Conservation (phyloP, 2,113 vertebrate genomes). For the Terrapene triunguis region DNA sequence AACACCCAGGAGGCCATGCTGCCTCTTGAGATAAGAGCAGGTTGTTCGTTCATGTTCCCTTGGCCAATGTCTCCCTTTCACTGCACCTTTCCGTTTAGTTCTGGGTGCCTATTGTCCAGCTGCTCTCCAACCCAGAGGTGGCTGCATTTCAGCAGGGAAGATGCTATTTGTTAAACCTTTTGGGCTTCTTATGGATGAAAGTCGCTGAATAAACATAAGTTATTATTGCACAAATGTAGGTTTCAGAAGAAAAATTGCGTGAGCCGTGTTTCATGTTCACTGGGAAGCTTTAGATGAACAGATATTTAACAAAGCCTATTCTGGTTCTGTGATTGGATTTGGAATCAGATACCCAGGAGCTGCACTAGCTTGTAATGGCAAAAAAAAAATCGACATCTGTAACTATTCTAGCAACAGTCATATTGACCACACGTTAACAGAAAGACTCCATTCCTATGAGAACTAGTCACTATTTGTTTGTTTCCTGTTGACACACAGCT, state of each 20-base stretch:
- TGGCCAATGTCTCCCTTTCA: neutral
- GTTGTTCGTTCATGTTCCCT: neutral
- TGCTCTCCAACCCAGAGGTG: neutral
- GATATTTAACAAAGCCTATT: neutral
- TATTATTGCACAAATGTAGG: neutral
- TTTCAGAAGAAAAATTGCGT: neutral
- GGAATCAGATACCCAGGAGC: constrained; percentile 5
- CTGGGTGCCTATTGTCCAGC: neutral
- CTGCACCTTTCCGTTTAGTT: neutral
- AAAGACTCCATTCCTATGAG: neutral
- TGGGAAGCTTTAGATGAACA: neutral
- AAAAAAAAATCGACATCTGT: constrained; percentile 39
- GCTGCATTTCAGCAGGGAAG: neutral
- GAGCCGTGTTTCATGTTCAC: fast-evolving
- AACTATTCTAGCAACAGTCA: constrained; percentile 17
- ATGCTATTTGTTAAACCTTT: neutral
- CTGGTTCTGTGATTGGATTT: neutral
- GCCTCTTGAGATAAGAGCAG: neutral
- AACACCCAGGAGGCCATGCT: neutral
- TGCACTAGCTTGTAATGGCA: neutral
- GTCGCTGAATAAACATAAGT: neutral
- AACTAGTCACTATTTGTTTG: neutral
- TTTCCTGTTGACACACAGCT: constrained; percentile 60
- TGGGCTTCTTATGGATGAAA: neutral
- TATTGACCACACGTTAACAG: constrained; percentile 43